phyloP scores from a whole-genome alignment of 1,140 invertebrate genomes.

The Eriosoma lanigerum region DNA sequence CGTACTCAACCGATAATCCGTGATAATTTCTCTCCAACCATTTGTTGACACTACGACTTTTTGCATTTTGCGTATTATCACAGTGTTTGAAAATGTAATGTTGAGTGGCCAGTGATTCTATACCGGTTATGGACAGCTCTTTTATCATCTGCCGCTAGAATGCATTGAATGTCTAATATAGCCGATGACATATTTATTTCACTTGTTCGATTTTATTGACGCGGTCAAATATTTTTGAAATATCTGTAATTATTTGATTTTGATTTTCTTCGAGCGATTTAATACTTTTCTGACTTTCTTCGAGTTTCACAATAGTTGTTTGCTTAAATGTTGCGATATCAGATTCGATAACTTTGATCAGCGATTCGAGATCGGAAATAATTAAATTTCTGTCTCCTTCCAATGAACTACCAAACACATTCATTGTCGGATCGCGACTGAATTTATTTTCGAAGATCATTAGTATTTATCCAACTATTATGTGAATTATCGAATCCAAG shows the following conservation, averaged over 20 bases:
- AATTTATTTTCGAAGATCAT: neutral
- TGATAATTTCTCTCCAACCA: neutral
- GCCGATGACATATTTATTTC: neutral
- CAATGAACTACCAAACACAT: neutral
- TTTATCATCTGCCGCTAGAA: neutral
- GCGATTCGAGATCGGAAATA: too few relatives aligned
- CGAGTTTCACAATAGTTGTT: too few relatives aligned
- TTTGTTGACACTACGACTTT: neutral
- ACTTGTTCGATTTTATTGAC: too few relatives aligned
- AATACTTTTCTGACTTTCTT: too few relatives aligned
- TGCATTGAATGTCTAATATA: conserved; percentile 6
- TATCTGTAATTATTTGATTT: too few relatives aligned
- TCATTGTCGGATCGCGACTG: neutral
- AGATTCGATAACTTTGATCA: too few relatives aligned
- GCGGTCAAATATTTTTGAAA: too few relatives aligned
- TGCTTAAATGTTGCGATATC: too few relatives aligned
- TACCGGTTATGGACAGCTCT: neutral
- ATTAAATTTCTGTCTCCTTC: neutral
- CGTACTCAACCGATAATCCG: neutral
- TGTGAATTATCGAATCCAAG: conserved; percentile 45
- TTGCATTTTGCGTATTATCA: neutral
- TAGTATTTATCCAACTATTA: conserved; percentile 28
- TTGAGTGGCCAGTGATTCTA: neutral
- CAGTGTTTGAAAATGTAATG: conserved; percentile 2
- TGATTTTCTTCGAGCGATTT: too few relatives aligned